Evolutionary conservation across 2,888 invertebrate genomes (phyloP).

Genomic region (Eugnorisma glareosa): DNA sequence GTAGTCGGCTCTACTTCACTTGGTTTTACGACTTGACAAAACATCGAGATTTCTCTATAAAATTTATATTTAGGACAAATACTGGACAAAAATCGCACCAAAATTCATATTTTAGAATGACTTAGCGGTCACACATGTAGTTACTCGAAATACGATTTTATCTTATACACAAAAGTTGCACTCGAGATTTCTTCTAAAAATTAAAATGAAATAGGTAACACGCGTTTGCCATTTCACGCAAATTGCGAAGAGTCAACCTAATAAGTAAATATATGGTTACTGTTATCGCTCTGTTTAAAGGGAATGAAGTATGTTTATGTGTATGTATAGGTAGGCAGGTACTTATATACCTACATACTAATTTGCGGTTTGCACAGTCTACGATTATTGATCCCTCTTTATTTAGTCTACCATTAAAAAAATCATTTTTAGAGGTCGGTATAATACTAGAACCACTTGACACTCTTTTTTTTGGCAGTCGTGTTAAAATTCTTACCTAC

Average conservation of each 20-base stretch:
- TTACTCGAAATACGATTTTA: neutral
- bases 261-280: conserved; percentile 18
- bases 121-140: neutral
- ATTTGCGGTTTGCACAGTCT: conserved; percentile 1
- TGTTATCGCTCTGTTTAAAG: neutral
- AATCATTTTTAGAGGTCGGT: neutral
- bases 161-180: neutral
- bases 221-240: conserved; percentile 5
- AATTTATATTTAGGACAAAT: neutral
- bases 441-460: neutral
- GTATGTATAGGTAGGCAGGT: neutral
- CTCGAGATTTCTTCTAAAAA: conserved; percentile 2
- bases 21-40: neutral
- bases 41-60: neutral
- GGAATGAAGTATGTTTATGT: conserved; percentile 24
- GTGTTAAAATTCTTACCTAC: neutral
- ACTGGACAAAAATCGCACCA: neutral
- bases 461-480: neutral
- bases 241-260: neutral
- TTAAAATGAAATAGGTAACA: neutral
- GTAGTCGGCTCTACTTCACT: neutral
- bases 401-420: neutral
- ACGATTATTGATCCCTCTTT: neutral
- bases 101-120: neutral
- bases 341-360: neutral